Percentiles rank a stretch among this genome's conserved stretches.
These are phyloP conservation scores for Corydoras sp. DNA, from an alignment of 2,113 vertebrate species.

Conservation along the genomic window DNA sequence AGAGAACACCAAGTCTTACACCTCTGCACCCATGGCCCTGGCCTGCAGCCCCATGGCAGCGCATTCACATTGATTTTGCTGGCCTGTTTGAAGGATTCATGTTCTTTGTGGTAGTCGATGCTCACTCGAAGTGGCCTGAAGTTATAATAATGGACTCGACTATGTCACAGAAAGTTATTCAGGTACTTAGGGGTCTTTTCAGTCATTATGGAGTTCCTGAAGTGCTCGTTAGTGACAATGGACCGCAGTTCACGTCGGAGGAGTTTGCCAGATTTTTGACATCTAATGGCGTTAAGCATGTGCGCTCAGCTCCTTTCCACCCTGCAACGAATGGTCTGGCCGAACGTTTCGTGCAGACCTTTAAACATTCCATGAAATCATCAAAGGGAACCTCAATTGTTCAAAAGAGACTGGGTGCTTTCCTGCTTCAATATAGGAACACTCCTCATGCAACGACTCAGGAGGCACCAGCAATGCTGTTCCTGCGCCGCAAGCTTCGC, in stretches of 20 bases:
- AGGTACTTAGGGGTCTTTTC: constrained; percentile 17
- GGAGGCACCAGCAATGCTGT: constrained; percentile 18
- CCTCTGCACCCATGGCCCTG: constrained; percentile 21
- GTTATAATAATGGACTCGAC: constrained; percentile 28
- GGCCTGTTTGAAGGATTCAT: constrained; percentile 5
- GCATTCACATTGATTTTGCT: constrained; percentile 7
- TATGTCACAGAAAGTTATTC: constrained; percentile 8
- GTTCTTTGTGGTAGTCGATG: constrained; percentile 24
- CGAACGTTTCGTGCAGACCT: constrained; percentile 31
- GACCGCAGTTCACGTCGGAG: constrained; percentile 20
- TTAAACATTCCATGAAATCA: constrained; percentile 21
- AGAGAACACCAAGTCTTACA: constrained; percentile 2
- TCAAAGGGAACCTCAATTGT: neutral
- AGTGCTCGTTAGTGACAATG: constrained; percentile 19
- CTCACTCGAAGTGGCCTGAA: constrained; percentile 36
- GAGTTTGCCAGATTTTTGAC: constrained; percentile 25
- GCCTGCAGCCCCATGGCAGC: neutral
- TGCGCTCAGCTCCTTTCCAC: constrained; percentile 22
- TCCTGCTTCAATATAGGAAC: constrained; percentile 17
- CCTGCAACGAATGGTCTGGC: constrained; percentile 10
- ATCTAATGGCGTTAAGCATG: constrained; percentile 7
- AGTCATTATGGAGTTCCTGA: constrained; percentile 24
- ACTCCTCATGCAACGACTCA: constrained; percentile 20
- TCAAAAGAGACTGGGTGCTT: neutral
- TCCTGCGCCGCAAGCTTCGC: constrained; percentile 13